Evolutionary conservation across 1,140 invertebrate species (phyloP), one percentile per base, ranked within the genome.

Genomic region (Bombyx mori): DNA sequence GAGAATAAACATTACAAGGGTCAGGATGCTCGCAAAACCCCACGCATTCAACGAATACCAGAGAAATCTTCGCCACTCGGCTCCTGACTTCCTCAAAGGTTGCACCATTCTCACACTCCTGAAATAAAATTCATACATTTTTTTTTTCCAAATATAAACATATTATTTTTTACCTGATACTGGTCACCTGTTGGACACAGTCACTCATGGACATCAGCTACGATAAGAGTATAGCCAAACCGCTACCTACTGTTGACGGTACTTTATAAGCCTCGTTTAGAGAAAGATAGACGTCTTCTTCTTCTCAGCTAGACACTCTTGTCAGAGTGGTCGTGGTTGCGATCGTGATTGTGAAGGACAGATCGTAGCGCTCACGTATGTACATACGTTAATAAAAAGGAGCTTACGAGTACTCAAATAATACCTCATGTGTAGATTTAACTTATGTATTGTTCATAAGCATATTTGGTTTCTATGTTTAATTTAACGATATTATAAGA

Each of bases 21-120:
- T 90, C 18, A 91, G 66, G 3, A 89, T n/a, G 3, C 89, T 64
- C 2, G 91, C 88, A 2, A 89, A 62, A 18, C 89, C 86, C 91
- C 91, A 92, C 2, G 91, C 91, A 68, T 92, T 92, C 1, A 91
- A 8, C 1, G 90, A 91, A 66, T 92, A 92, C 68, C 81, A 86
- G 1, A 91, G 43, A 60, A 92, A 91, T 18, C 86, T 88, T 54
- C 82, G 82, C 6, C 75, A 73, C 52, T 87, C 77, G n/a, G 89
- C 83, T 50, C 82, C 77, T 22, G 71, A 78, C 54, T 81, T 88
- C 47, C 85, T 77, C 47, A 88, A 69, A 2, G 79, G 69, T 44
- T 88, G 81, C n/a, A 87, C 79, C 8, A 74, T 79, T 7, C 82
- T 71, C 5, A 88, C 71, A 57, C 78, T 86, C 63, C 88, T 89